Conservation (phyloP, 35 echinoderm and acorn worm species). For the Lytechinus pictus region DNA sequence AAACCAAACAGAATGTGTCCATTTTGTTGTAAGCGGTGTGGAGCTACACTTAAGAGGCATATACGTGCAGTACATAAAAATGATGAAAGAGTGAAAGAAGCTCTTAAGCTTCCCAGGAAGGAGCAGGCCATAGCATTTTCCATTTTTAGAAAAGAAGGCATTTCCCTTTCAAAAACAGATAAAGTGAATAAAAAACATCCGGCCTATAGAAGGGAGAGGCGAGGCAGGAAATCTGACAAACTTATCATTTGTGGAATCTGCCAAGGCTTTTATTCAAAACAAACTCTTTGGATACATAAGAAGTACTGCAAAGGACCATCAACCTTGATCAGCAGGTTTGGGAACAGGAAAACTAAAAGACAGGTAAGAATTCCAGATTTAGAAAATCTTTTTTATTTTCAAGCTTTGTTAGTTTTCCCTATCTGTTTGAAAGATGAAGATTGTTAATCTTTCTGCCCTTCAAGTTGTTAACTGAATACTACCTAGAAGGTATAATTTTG, state of each 20-base stretch:
- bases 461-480: too few relatives aligned
- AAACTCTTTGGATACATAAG: background rate
- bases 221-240: background rate
- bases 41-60: background rate
- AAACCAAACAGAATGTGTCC: background rate
- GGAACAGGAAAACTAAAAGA: background rate
- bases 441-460: background rate
- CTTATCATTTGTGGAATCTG: conserved; percentile 17
- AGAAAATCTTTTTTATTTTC: background rate
- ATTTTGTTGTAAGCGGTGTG: conserved; percentile 22
- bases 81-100: background rate
- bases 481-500: too few relatives aligned
- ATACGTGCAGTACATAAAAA: conserved; percentile 5
- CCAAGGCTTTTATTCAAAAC: conserved; percentile 40
- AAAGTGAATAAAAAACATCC: conserved; percentile 13
- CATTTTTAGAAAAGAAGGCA: background rate
- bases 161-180: background rate
- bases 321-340: too few relatives aligned
- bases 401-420: background rate
- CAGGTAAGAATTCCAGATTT: background rate
- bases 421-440: background rate
- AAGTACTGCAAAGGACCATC: background rate
- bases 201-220: background rate
- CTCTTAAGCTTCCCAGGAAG: conserved; percentile 6
- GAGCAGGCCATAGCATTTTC: background rate